phyloP scores from a whole-genome alignment of 1,140 invertebrate species.

The Cydia splendana region DNA sequence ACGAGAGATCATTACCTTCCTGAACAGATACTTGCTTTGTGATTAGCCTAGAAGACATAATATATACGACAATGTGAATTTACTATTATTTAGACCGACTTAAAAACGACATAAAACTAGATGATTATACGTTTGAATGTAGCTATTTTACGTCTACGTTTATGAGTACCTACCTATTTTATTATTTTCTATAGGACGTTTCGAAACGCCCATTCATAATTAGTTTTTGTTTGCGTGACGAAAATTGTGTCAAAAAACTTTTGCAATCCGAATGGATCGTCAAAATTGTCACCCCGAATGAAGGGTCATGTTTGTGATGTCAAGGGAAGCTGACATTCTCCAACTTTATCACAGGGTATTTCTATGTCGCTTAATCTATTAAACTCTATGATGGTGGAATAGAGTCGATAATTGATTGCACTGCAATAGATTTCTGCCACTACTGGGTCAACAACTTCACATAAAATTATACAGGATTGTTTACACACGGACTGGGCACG shows the following conservation, averaged over 20 bases:
- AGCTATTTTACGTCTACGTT: no score
- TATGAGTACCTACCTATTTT: no score
- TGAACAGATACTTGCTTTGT: neutral
- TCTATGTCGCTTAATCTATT: neutral
- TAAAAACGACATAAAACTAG: neutral
- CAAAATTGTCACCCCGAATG: constrained; percentile 27
- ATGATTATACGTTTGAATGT: no score
- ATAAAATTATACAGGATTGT: constrained; percentile 24
- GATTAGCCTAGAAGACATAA: neutral
- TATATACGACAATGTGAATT: neutral
- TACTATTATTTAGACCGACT: neutral
- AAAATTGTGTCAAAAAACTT: neutral
- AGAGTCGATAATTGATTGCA: neutral
- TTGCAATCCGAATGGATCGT: neutral
- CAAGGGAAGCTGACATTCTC: neutral
- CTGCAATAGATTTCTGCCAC: neutral
- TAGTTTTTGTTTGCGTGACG: constrained; percentile 23
- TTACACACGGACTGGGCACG: constrained; percentile 12
- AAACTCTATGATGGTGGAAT: neutral
- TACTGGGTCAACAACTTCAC: constrained; percentile 13
- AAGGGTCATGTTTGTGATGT: constrained; percentile 26
- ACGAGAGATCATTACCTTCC: neutral
- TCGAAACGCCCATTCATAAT: neutral
- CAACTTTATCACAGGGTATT: constrained; percentile 16
- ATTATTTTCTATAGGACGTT: no score